A percentile compares a stretch with the other conserved stretches of the same genome.
phyloP scores from a whole-genome alignment of 2,113 vertebrate species.

The Crypturellus undulatus region DNA sequence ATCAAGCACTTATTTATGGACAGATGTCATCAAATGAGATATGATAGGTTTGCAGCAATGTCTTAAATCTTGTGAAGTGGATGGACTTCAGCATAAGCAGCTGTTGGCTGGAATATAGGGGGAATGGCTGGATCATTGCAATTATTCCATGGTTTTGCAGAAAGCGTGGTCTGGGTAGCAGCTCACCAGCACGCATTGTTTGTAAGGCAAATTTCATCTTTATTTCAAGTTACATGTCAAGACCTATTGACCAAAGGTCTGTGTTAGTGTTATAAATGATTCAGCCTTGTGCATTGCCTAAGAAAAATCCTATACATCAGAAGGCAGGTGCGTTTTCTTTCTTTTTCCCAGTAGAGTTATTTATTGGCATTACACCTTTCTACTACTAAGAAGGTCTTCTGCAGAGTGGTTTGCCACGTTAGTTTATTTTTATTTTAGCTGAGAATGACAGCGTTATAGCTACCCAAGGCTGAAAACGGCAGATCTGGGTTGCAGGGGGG shows the following conservation, averaged over 20 bases:
- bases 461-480: not conserved
- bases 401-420: not conserved
- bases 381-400: not conserved
- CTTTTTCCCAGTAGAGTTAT: not conserved
- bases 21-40: not conserved
- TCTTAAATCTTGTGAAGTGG: not conserved
- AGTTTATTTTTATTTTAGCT: not conserved
- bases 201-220: constrained; percentile 13
- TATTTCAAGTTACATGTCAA: constrained; percentile 5
- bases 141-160: not conserved
- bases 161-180: not conserved
- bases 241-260: not conserved
- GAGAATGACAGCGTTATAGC: not conserved
- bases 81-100: not conserved
- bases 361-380: not conserved
- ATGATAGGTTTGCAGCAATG: not conserved
- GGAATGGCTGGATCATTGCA: not conserved
- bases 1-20: not conserved
- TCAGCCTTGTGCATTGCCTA: not conserved
- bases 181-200: not conserved
- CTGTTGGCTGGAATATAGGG: not conserved
- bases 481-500: not conserved
- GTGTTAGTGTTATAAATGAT: not conserved
- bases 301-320: not conserved
- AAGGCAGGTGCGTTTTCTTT: not conserved